These are phyloP conservation scores for Rhabdornis inornatus DNA, from an alignment of 2,113 vertebrate species.

Conservation along the genomic window DNA sequence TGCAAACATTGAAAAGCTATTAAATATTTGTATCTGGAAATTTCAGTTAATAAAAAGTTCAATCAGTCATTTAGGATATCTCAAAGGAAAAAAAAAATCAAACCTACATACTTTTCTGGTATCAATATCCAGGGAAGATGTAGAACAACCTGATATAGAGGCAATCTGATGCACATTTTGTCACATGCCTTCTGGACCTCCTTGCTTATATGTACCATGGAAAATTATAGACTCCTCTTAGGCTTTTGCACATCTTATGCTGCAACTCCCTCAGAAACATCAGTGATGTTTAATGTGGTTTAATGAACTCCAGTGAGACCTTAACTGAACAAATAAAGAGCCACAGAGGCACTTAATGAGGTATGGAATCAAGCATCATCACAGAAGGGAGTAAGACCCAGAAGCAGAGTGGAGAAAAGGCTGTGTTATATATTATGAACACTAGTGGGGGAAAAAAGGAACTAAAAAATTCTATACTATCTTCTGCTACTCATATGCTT, in stretches of 20 bases:
- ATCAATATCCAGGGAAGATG: background rate
- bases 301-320: conserved; percentile 7
- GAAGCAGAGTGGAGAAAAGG: background rate
- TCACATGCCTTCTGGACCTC: background rate
- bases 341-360: background rate
- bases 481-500: background rate
- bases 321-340: background rate
- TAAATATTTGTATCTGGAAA: background rate
- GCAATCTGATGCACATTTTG: background rate
- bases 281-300: background rate
- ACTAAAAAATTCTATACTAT: background rate
- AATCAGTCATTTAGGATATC: background rate
- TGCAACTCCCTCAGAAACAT: background rate
- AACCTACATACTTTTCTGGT: background rate
- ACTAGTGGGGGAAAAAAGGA: background rate
- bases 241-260: background rate
- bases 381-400: background rate
- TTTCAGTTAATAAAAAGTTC: background rate
- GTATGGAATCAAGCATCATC: background rate
- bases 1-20: background rate
- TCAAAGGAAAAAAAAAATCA: background rate
- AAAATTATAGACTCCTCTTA: background rate
- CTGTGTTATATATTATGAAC: background rate
- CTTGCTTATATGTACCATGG: background rate
- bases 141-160: background rate